Conservation (phyloP, 2,888 invertebrate genomes). For the Papilio demoleus region DNA sequence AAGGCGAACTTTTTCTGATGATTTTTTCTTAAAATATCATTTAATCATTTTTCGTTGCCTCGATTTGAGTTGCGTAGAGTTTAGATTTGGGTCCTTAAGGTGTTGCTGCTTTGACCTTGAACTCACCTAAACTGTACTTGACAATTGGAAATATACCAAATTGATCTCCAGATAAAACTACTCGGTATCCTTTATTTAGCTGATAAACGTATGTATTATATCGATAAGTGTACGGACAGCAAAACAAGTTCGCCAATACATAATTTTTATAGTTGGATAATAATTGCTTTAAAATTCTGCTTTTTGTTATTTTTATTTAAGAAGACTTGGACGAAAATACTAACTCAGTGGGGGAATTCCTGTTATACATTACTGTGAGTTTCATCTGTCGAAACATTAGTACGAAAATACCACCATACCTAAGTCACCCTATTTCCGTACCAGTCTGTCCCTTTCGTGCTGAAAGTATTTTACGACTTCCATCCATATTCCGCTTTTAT, state of each 20-base stretch:
- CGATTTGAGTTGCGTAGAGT: no score
- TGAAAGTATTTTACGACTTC: constrained; percentile 30
- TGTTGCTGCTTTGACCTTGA: no score
- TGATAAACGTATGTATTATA: constrained; percentile 25
- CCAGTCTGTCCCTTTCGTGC: constrained; percentile 37
- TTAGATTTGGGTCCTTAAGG: no score
- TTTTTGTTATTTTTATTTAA: no score
- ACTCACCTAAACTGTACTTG: neutral
- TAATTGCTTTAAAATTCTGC: no score
- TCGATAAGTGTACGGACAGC: constrained; percentile 3
- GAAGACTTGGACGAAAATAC: neutral
- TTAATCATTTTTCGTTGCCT: neutral
- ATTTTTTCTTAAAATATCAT: neutral
- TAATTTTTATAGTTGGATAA: no score
- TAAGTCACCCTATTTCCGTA: constrained; percentile 29
- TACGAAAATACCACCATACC: neutral
- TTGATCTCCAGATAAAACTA: constrained; percentile 25
- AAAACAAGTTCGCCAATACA: neutral
- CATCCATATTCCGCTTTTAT: constrained; percentile 35
- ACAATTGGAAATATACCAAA: constrained; percentile 10
- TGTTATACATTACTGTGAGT: neutral
- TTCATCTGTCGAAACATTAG: neutral
- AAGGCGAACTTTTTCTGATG: neutral
- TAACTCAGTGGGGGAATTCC: neutral
- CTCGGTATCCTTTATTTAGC: constrained; percentile 10